phyloP scores from a whole-genome alignment of 2,797 vertebrate genomes.

The Knipowitschia caucasica region DNA sequence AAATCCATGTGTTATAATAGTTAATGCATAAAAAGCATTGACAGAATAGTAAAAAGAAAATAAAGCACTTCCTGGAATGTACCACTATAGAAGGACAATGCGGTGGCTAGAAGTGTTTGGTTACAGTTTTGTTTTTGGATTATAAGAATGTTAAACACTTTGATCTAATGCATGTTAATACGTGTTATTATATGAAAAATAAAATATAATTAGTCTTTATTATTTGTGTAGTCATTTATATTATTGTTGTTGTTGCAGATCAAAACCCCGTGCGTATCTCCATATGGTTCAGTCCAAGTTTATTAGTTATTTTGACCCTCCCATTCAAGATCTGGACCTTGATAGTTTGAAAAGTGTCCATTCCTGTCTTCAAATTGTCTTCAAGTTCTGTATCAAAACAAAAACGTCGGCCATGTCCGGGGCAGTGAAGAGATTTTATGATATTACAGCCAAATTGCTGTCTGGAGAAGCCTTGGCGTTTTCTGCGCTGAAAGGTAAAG shows the following conservation, averaged over 20 bases:
- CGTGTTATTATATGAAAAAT: background rate
- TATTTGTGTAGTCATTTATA: background rate
- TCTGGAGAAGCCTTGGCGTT: slow-evolving; percentile 71
- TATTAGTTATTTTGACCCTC: background rate
- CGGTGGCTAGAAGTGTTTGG: slow-evolving; percentile 3
- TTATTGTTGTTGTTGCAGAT: background rate
- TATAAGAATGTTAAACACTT: background rate
- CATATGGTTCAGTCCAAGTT: background rate
- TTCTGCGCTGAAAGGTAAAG: slow-evolving; percentile 74
- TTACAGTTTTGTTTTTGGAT: background rate
- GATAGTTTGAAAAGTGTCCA: background rate
- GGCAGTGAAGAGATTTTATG: slow-evolving; percentile 50
- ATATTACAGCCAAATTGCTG: slow-evolving; percentile 72
- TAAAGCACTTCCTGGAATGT: slow-evolving; percentile 59
- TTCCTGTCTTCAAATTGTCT: background rate
- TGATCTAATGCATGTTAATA: background rate
- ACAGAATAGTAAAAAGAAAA: background rate
- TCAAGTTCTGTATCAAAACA: no score
- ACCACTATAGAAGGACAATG: slow-evolving; percentile 34
- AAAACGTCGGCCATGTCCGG: slow-evolving; percentile 57
- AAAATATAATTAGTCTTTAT: background rate
- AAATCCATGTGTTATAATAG: no score
- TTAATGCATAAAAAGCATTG: background rate
- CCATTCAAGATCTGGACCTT: slow-evolving; percentile 10
- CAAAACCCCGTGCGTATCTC: background rate